These are phyloP conservation scores for Leuciscus idus DNA, from an alignment of 2,113 vertebrate genomes.

Conservation along the genomic window DNA sequence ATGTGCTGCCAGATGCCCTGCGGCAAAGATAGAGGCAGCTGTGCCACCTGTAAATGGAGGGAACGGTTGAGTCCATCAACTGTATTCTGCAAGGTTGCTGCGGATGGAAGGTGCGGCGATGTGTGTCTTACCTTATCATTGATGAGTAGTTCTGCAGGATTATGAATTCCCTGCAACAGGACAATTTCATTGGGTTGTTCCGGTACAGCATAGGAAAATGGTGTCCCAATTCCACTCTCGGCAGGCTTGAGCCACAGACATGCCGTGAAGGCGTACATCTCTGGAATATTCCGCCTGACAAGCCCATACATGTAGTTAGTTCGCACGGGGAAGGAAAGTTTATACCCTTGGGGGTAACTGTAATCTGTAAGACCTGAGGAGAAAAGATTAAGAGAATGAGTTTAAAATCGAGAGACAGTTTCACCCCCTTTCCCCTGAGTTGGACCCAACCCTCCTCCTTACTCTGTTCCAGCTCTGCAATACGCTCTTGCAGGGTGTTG, in stretches of 20 bases:
- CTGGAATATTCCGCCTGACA: constrained; percentile 86
- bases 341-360: constrained; percentile 85
- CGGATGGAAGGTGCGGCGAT: neutral
- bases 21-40: constrained; percentile 87
- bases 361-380: constrained; percentile 73
- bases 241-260: constrained; percentile 91
- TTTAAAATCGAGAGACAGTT: neutral
- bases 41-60: constrained; percentile 81
- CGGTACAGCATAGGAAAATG: constrained; percentile 92
- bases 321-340: constrained; percentile 88
- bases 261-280: constrained; percentile 93
- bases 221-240: constrained; percentile 87
- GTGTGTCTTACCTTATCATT: constrained; percentile 87
- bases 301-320: constrained; percentile 97
- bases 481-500: constrained; percentile 82
- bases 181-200: constrained; percentile 94
- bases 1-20: constrained; percentile 91
- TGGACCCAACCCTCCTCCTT: constrained; percentile 59
- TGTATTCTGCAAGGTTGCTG: neutral
- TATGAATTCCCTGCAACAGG: constrained; percentile 88
- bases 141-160: constrained; percentile 94
- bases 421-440: neutral
- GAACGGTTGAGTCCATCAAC: neutral
- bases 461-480: constrained; percentile 90
- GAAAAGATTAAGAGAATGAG: constrained; percentile 17